These are phyloP conservation scores for Phortica magna DNA, from an alignment of 2,888 invertebrate species.

Conservation along the genomic window DNA sequence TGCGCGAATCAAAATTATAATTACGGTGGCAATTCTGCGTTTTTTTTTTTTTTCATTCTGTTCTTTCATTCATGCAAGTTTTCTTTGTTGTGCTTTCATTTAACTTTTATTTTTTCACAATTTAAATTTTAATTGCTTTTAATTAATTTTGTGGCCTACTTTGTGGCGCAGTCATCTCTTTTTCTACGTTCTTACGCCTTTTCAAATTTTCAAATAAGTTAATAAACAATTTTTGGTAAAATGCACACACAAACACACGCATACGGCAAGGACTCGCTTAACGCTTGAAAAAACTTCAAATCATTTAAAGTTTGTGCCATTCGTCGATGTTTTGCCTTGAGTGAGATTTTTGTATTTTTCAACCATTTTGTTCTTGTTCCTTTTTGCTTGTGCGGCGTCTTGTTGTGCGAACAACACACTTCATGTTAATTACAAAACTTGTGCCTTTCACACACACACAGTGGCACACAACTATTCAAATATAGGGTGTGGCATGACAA, in stretches of 20 bases:
- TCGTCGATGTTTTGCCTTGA: constrained; percentile 35
- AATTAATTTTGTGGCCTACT: constrained; percentile 19
- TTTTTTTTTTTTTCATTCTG: neutral
- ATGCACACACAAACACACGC: neutral
- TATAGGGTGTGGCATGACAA: constrained; percentile 46
- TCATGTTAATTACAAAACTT: constrained; percentile 51
- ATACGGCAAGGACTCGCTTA: neutral
- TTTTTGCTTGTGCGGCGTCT: neutral
- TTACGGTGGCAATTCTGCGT: neutral
- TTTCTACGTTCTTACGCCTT: neutral
- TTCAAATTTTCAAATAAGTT: neutral
- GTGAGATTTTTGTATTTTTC: constrained; percentile 25
- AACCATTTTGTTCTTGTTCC: neutral
- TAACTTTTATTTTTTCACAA: constrained; percentile 1
- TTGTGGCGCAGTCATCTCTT: neutral
- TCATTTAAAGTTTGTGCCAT: neutral
- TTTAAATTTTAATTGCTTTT: constrained; percentile 17
- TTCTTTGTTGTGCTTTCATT: neutral
- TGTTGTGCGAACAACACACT: constrained; percentile 27
- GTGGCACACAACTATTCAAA: constrained; percentile 27
- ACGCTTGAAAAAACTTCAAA: neutral
- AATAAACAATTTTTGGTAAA: neutral
- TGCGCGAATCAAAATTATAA: constrained; percentile 9
- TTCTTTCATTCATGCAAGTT: neutral
- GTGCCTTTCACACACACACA: constrained; percentile 43